Evolutionary conservation across 2,888 invertebrate genomes (phyloP).

Genomic region (Mylabris sibirica): DNA sequence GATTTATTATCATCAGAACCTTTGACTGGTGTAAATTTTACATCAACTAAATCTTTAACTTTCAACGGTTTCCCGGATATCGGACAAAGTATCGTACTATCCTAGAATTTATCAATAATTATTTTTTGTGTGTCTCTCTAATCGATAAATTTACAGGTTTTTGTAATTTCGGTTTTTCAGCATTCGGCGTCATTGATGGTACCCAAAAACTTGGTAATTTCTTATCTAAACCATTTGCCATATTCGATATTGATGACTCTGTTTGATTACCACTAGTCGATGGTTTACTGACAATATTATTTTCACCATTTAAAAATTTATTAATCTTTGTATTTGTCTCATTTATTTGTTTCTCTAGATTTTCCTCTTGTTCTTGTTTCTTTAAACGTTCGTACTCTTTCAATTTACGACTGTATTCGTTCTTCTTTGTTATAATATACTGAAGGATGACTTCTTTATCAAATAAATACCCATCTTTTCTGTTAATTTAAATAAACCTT

Average conservation of each 20-base stretch:
- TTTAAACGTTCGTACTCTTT: constrained; percentile 93
- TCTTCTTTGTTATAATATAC: constrained; percentile 94
- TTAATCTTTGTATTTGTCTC: constrained; percentile 78
- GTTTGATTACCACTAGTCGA: constrained; percentile 25
- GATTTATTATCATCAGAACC: constrained; percentile 82
- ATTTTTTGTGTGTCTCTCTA: too few relatives aligned
- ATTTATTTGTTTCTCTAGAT: constrained; percentile 74
- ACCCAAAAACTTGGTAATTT: constrained; percentile 96
- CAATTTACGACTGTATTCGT: constrained; percentile 84
- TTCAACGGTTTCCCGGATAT: constrained; percentile 85
- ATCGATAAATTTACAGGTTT: constrained; percentile 70
- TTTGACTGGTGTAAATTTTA: constrained; percentile 90
- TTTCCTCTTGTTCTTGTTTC: constrained; percentile 75
- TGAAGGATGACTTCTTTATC: constrained; percentile 97
- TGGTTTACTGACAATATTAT: constrained; percentile 70
- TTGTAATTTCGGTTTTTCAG: constrained; percentile 70
- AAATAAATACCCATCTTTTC: constrained; percentile 89
- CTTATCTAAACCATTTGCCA: constrained; percentile 78
- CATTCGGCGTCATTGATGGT: constrained; percentile 90
- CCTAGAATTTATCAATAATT: constrained; percentile 56
- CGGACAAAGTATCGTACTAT: constrained; percentile 81
- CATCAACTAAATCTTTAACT: constrained; percentile 89
- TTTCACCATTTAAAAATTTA: constrained; percentile 84
- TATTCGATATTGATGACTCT: constrained; percentile 70
- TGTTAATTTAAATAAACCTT: constrained; percentile 38